phyloP scores from a whole-genome alignment of 2,888 invertebrate genomes.

The Tubulanus polymorphus region DNA sequence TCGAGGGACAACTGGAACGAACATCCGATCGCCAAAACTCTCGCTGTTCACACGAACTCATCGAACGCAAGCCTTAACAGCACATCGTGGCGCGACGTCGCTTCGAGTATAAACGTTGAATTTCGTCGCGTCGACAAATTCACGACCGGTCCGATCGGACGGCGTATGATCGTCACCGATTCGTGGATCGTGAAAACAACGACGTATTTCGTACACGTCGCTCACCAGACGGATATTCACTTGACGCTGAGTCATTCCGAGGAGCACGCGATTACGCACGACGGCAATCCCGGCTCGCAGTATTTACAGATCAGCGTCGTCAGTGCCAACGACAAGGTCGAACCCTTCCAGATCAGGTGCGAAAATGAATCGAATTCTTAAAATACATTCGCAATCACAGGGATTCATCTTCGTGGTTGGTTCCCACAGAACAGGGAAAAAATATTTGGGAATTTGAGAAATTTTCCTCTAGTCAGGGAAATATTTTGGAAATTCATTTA shows the following conservation, averaged over 20 bases:
- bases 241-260: conserved; percentile 69
- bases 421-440: too few species aligned
- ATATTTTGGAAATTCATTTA: too few species aligned
- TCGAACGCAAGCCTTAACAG: too few species aligned
- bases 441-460: too few species aligned
- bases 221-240: conserved; percentile 73
- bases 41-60: conserved; percentile 51
- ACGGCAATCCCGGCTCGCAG: conserved; percentile 70
- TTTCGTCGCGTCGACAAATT: conserved; percentile 62
- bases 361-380: too few species aligned
- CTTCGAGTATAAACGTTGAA: conserved; percentile 69
- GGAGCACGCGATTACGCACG: conserved; percentile 60
- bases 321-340: conserved; percentile 34
- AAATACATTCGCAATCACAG: too few species aligned
- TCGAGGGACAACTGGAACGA: conserved; percentile 64
- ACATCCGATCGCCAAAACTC: conserved; percentile 71
- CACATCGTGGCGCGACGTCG: conserved; percentile 66
- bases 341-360: conserved; percentile 54
- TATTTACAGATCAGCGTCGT: conserved; percentile 74
- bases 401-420: too few species aligned
- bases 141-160: conserved; percentile 42
- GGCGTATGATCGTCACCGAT: conserved; percentile 61
- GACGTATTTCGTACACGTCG: conserved; percentile 68
- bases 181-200: conserved; percentile 83
- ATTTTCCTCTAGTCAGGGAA: too few species aligned